phyloP scores from a whole-genome alignment of 2,888 invertebrate genomes.

The Cerastoderma edule region DNA sequence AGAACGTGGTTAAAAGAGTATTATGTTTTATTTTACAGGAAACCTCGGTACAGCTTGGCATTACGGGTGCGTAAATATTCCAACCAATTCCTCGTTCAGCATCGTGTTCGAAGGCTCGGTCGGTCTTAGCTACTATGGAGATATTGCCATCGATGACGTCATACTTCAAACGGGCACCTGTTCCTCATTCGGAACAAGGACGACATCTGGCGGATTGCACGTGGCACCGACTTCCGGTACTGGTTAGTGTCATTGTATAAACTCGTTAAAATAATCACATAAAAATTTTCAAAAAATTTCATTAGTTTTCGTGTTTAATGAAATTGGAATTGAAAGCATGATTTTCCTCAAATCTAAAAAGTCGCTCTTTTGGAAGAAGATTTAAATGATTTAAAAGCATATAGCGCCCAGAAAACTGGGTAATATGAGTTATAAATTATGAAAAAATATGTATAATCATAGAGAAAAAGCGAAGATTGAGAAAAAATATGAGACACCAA shows the following conservation, averaged over 20 bases:
- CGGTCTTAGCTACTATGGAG: conserved; percentile 66
- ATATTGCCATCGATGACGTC: conserved; percentile 81
- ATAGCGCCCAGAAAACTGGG: too few species aligned
- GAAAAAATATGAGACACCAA: too few species aligned
- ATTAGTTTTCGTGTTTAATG: background rate
- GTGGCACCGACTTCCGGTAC: background rate
- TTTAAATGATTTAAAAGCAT: too few species aligned
- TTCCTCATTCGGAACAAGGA: background rate
- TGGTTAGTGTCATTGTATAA: background rate
- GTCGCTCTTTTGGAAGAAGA: background rate
- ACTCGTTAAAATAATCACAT: background rate
- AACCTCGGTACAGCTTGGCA: background rate
- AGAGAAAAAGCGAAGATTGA: too few species aligned
- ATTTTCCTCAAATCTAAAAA: background rate
- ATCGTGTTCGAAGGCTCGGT: conserved; percentile 76
- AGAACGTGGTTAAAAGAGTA: too few species aligned
- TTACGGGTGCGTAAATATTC: conserved; percentile 54
- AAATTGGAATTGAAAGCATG: background rate
- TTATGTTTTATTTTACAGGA: too few species aligned
- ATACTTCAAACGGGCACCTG: conserved; percentile 67
- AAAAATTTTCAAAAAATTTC: background rate
- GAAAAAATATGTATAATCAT: too few species aligned
- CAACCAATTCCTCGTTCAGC: conserved; percentile 68
- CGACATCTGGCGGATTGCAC: background rate
- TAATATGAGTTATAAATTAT: too few species aligned